These are phyloP conservation scores for Hypanus sabinus DNA, from an alignment of 2,113 vertebrate species.

Conservation along the genomic window DNA sequence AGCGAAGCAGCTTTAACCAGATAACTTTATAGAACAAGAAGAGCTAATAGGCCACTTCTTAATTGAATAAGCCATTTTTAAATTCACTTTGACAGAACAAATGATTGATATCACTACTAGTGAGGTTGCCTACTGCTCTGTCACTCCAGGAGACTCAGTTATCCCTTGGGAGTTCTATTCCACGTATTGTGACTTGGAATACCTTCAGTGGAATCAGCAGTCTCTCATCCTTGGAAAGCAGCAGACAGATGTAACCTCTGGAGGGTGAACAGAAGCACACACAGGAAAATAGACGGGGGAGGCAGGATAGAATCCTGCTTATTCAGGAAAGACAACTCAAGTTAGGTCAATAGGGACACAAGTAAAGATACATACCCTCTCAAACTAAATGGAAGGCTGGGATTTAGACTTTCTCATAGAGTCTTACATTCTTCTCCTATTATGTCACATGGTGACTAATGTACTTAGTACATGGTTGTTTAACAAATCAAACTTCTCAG, in stretches of 20 bases:
- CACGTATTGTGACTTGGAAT: background rate
- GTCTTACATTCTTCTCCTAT: background rate
- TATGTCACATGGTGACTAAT: conserved; percentile 13
- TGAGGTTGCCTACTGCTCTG: background rate
- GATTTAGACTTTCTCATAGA: conserved; percentile 31
- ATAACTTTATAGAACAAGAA: background rate
- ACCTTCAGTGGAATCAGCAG: background rate
- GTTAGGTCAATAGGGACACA: background rate
- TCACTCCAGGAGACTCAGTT: background rate
- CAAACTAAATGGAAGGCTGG: conserved; percentile 9
- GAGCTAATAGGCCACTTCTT: background rate
- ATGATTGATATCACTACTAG: background rate
- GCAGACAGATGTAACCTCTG: background rate
- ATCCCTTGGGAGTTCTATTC: background rate
- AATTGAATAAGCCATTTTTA: background rate
- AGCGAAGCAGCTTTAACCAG: background rate
- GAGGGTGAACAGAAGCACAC: background rate
- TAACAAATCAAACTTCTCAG: conserved; percentile 11
- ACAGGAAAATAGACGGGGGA: conserved; percentile 8
- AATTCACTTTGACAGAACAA: background rate
- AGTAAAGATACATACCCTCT: background rate
- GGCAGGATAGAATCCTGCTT: background rate
- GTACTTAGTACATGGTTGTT: background rate
- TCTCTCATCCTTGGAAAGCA: background rate
- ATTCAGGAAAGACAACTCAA: conserved; percentile 25